Conservation (phyloP, 2,888 invertebrate species). For the Lacanobia wlatinum region DNA sequence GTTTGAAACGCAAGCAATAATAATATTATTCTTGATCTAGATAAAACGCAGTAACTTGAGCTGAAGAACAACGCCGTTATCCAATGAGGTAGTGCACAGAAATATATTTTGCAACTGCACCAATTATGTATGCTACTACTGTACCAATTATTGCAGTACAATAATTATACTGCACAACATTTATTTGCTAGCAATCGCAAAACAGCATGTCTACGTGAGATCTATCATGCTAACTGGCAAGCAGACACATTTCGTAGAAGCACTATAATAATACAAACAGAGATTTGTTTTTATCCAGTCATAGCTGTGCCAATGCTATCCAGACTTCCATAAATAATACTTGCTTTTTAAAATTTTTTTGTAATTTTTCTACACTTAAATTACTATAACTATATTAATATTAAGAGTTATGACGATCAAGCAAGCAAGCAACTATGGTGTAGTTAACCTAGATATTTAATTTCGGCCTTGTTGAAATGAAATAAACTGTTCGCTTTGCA, state of each 20-base stretch:
- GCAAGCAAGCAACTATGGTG: not conserved
- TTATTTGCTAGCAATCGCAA: constrained; percentile 5
- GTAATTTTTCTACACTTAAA: too few relatives aligned
- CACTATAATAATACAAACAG: not conserved
- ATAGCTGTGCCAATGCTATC: not conserved
- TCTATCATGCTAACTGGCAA: not conserved
- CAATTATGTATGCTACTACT: not conserved
- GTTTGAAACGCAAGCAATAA: constrained; percentile 29
- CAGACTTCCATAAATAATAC: not conserved
- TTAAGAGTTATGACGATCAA: not conserved
- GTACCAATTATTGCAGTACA: not conserved
- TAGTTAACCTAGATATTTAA: not conserved
- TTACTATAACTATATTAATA: not conserved
- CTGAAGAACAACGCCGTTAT: constrained; percentile 2
- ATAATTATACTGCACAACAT: not conserved
- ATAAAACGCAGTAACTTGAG: constrained; percentile 29
- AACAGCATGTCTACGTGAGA: not conserved
- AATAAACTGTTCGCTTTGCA: not conserved
- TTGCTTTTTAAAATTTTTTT: not conserved
- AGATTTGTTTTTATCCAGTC: not conserved
- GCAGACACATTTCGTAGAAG: not conserved
- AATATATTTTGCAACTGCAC: constrained; percentile 8
- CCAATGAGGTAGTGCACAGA: constrained; percentile 2
- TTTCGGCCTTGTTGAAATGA: not conserved
- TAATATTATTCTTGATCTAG: constrained; percentile 16